Base-by-base conservation (phyloP, 2,888 invertebrate species). In the Harmothoe impar region DNA sequence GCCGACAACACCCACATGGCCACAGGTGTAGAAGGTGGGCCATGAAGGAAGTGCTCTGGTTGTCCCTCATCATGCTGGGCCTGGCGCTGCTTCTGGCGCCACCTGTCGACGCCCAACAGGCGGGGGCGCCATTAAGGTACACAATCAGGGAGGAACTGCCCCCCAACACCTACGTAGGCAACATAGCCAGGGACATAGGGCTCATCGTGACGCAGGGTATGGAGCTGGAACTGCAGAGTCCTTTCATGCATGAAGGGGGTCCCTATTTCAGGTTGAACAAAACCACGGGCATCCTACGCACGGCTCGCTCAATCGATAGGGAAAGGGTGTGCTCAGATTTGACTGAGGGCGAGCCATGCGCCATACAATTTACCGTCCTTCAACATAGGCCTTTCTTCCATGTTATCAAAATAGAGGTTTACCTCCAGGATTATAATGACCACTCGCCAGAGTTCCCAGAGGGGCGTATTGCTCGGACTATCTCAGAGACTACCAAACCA, bases 301-400 rank as follows among this genome's bases (percentile, higher is more conserved):
- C 92, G n/a, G 62, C 91, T n/a, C 52, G 89, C 31, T 23, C 62
- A n/a, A 78, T 92, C 3, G 92, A 92, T 86, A 43, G 92, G 43
- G 92, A 92, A 29, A 25, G 15, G 31, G 77, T 92, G 52, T 92
- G 92, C 35, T 12, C 89, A 17, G 72, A 68, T n/a, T 23, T 31
- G 96, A 68, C 62, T 23, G 35, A 86, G n/a, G 52, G 86, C 17
- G 72, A 68, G 23, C 31, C 77, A 23, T 92, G 92, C 68, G 84
- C 86, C 31, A 68, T 92, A 12, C 62, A 81, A 20, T 89, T 92
- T 29, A 92, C 91, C 86, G 90, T 92, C 29, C 86, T 90, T 33
- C 77, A 85, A 62, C 62, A 62, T 12, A 35, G 25, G 62, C 89
- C 62, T 62, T 89, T 72, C 68, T 68, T 89, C 25, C 68, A 89